phyloP scores from a whole-genome alignment of 2,888 invertebrate species.

The Leptothorax acervorum region DNA sequence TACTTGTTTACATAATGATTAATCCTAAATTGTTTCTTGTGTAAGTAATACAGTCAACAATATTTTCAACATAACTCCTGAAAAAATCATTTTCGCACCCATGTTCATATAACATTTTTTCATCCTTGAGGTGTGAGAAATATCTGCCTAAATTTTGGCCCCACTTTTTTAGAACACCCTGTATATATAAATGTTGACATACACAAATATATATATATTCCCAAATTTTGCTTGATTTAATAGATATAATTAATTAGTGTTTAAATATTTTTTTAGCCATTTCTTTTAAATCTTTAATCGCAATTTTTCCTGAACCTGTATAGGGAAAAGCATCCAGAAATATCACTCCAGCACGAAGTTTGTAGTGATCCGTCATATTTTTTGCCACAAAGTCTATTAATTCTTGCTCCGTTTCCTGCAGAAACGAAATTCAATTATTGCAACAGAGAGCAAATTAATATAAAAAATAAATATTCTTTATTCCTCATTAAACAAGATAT shows the following conservation, averaged over 20 bases:
- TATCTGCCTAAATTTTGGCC: too few relatives aligned
- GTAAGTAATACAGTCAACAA: too few relatives aligned
- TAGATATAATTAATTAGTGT: not conserved
- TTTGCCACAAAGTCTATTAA: constrained; percentile 72
- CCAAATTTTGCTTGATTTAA: not conserved
- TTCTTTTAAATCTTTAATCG: constrained; percentile 71
- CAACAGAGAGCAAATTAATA: not conserved
- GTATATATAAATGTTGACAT: too few relatives aligned
- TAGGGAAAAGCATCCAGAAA: constrained; percentile 77
- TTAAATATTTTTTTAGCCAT: constrained; percentile 64
- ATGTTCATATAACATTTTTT: too few relatives aligned
- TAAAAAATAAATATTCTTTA: not conserved
- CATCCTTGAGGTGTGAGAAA: too few relatives aligned
- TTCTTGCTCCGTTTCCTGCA: constrained; percentile 78
- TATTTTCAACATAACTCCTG: too few relatives aligned
- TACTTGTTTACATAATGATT: too few relatives aligned
- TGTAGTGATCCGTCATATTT: constrained; percentile 74
- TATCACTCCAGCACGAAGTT: constrained; percentile 78
- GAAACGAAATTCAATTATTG: not conserved
- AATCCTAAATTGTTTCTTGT: too few relatives aligned
- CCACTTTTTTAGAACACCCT: too few relatives aligned
- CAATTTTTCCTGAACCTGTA: constrained; percentile 78
- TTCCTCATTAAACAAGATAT: too few relatives aligned
- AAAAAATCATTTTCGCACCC: too few relatives aligned
- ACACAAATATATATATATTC: too few relatives aligned